Evolutionary conservation across 2,888 invertebrate species (phyloP).

Genomic region (Mythimna loreyi): DNA sequence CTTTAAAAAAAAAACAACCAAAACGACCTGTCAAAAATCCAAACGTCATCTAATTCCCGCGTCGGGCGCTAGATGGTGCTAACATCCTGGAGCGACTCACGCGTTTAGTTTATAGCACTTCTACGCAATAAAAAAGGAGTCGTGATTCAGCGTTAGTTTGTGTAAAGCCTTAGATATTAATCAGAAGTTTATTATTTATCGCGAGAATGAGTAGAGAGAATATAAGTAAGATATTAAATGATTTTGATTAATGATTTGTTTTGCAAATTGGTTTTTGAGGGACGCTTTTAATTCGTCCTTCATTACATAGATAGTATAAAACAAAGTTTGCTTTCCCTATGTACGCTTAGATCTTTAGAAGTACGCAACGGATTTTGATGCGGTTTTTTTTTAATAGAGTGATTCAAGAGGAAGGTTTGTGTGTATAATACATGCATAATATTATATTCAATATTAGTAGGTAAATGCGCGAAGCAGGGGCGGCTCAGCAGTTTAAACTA

Average conservation of each 20-base stretch:
- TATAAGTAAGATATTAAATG: neutral
- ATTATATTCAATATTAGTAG: too few species aligned
- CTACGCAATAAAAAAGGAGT: slow-evolving; percentile 45
- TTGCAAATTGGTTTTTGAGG: neutral
- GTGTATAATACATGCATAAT: too few species aligned
- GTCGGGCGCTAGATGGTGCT: slow-evolving; percentile 56
- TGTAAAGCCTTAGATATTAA: slow-evolving; percentile 13
- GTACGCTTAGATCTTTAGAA: too few species aligned
- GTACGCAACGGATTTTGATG: too few species aligned
- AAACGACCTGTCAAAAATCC: slow-evolving; percentile 6
- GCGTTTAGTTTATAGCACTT: slow-evolving; percentile 49
- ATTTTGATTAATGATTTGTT: neutral
- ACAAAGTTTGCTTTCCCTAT: too few species aligned
- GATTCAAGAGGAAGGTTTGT: too few species aligned
- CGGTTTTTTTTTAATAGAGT: too few species aligned
- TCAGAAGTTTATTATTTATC: slow-evolving; percentile 25
- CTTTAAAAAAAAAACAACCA: too few species aligned
- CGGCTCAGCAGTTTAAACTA: too few species aligned
- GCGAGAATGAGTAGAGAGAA: neutral
- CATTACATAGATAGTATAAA: too few species aligned
- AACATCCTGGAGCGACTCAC: slow-evolving; percentile 26
- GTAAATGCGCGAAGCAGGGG: too few species aligned
- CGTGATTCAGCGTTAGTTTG: slow-evolving; percentile 50
- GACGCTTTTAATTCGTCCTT: too few species aligned
- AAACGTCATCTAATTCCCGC: slow-evolving; percentile 25